A percentile compares a stretch with the other conserved stretches of the same genome.
Conservation (phyloP, 2,797 vertebrate genomes). For the Sebastes melanostomus region DNA sequence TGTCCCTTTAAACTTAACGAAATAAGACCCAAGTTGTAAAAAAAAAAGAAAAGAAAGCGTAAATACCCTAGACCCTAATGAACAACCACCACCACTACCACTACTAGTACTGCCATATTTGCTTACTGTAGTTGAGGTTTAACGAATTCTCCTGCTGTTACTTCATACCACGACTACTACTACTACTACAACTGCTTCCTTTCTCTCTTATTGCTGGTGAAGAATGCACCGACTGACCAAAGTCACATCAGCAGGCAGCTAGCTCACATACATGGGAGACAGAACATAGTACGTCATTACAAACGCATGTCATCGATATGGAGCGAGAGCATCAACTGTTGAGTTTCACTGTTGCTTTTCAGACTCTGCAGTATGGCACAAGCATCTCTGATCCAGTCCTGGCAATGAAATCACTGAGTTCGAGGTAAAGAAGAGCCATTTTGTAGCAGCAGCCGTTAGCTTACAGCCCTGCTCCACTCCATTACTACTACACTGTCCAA, state of each 20-base stretch:
- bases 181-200: neutral
- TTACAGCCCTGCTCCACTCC: neutral
- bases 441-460: constrained; percentile 33
- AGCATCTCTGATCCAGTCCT: neutral
- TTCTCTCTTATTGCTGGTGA: neutral
- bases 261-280: neutral
- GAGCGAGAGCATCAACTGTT: neutral
- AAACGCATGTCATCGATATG: neutral
- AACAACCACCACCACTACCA: neutral
- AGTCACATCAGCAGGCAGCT: constrained; percentile 1
- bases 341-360: neutral
- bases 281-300: neutral
- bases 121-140: neutral
- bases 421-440: constrained; percentile 42
- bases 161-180: neutral
- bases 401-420: neutral
- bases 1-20: neutral
- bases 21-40: neutral
- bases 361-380: neutral
- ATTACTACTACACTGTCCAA: constrained; percentile 5
- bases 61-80: neutral
- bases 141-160: neutral
- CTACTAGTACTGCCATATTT: neutral
- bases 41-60: too few species aligned
- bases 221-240: neutral